A percentile compares a stretch with the other conserved stretches of the same genome.
These are phyloP conservation scores for Heliopora coerulea DNA, from an alignment of 92 coral and sea anemone genomes.

Conservation along the genomic window DNA sequence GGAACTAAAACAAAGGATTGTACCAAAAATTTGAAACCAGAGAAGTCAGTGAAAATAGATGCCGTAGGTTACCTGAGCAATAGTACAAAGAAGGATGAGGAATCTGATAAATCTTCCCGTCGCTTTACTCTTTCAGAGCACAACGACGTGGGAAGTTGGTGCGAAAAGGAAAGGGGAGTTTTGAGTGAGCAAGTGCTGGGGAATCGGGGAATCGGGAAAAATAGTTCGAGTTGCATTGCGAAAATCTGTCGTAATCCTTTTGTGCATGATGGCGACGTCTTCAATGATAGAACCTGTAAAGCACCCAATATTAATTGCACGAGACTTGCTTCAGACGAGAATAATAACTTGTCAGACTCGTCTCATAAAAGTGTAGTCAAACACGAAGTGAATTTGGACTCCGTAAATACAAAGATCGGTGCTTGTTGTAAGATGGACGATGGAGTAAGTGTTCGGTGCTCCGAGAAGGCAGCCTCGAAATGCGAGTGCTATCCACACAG, in stretches of 20 bases:
- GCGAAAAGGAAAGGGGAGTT: not conserved
- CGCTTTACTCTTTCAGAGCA: not conserved
- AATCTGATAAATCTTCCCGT: not conserved
- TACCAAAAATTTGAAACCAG: not conserved
- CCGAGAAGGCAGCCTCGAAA: not conserved
- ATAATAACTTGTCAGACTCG: no score
- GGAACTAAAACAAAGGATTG: not conserved
- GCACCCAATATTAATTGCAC: no score
- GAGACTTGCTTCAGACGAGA: no score
- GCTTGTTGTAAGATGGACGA: no score
- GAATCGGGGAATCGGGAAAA: not conserved
- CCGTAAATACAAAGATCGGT: no score
- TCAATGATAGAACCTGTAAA: not conserved
- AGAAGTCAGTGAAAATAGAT: not conserved
- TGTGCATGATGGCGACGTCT: not conserved
- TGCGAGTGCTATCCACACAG: not conserved
- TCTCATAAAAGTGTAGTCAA: no score
- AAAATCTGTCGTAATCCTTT: not conserved
- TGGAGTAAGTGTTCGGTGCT: not conserved
- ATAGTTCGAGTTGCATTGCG: not conserved
- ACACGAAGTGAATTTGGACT: no score
- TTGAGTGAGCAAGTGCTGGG: slow-evolving; percentile 12
- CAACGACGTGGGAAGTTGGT: not conserved
- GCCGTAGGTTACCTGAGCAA: not conserved
- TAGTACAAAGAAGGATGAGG: not conserved